These are phyloP conservation scores for Axis porcinus DNA, from an alignment of 2,113 vertebrate species.

Conservation along the genomic window DNA sequence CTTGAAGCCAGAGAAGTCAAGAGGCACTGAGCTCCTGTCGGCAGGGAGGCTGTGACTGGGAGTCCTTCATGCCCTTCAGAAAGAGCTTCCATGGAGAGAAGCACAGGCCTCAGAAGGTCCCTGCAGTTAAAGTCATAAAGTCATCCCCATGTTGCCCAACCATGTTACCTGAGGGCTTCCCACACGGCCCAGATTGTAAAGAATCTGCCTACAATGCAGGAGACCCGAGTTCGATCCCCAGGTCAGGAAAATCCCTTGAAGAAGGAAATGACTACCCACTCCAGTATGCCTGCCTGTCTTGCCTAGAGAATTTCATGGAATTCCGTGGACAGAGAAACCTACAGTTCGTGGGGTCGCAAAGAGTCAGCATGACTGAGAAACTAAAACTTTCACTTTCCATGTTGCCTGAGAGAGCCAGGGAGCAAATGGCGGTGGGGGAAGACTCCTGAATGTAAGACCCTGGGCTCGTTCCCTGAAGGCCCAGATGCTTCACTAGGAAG, in stretches of 20 bases:
- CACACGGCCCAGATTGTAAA: neutral
- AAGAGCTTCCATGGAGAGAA: slow-evolving; percentile 80
- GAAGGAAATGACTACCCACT: neutral
- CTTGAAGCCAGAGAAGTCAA: slow-evolving; percentile 80
- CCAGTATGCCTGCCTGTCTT: neutral
- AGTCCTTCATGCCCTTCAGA: slow-evolving; percentile 76
- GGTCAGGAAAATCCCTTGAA: neutral
- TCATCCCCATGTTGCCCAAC: slow-evolving; percentile 74
- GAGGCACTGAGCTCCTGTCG: slow-evolving; percentile 63
- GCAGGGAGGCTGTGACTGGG: slow-evolving; percentile 76
- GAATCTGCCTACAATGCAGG: neutral
- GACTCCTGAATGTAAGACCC: slow-evolving; percentile 76
- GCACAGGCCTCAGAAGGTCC: slow-evolving; percentile 74
- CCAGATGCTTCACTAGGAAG: slow-evolving; percentile 79
- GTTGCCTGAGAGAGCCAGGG: slow-evolving; percentile 83
- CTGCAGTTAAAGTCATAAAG: slow-evolving; percentile 69
- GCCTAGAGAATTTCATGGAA: neutral
- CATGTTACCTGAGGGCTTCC: neutral
- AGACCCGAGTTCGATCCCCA: neutral
- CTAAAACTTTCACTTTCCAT: neutral
- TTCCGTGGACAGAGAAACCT: neutral
- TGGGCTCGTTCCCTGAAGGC: slow-evolving; percentile 79
- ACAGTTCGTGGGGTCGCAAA: neutral
- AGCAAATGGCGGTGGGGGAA: slow-evolving; percentile 72
- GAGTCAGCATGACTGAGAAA: neutral